Percentiles rank a stretch among this genome's conserved stretches.
These are phyloP conservation scores for Montipora sp. DNA, from an alignment of 64 coral and sea anemone species.

Conservation along the genomic window DNA sequence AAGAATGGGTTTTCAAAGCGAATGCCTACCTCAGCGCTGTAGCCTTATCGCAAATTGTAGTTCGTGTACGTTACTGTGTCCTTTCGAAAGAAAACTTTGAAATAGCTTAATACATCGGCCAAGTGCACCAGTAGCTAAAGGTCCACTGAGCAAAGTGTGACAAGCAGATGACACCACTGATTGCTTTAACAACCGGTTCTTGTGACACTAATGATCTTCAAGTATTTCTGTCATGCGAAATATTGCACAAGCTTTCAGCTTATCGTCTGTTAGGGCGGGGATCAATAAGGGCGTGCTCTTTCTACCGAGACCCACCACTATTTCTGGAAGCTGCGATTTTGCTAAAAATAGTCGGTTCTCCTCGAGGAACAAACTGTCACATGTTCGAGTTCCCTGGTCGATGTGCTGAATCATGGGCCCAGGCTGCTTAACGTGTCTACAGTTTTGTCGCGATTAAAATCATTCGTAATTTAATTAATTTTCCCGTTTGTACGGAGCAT, in stretches of 20 bases:
- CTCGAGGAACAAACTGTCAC: background rate
- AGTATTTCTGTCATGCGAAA: constrained; percentile 36
- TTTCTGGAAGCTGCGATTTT: constrained; percentile 7
- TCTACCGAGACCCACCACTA: background rate
- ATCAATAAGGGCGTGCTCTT: background rate
- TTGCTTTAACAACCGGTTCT: background rate
- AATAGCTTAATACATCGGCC: too few relatives aligned
- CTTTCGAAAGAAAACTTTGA: background rate
- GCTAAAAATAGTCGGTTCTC: background rate
- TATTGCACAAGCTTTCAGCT: background rate
- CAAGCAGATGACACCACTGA: background rate
- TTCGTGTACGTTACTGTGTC: background rate
- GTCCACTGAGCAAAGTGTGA: background rate
- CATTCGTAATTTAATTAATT: background rate
- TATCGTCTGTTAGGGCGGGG: background rate
- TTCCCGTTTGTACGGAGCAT: too few relatives aligned
- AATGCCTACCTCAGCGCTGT: background rate
- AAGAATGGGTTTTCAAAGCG: too few relatives aligned
- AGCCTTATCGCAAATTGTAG: background rate
- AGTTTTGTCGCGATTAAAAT: constrained; percentile 1
- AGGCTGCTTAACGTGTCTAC: background rate
- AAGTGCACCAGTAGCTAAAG: too few relatives aligned
- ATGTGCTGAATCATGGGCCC: background rate
- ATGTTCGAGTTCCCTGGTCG: background rate
- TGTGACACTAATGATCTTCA: background rate